Evolutionary conservation across 2,888 invertebrate genomes (phyloP), one percentile per base, ranked within the genome.

Genomic region (Phaonia tiefii): DNA sequence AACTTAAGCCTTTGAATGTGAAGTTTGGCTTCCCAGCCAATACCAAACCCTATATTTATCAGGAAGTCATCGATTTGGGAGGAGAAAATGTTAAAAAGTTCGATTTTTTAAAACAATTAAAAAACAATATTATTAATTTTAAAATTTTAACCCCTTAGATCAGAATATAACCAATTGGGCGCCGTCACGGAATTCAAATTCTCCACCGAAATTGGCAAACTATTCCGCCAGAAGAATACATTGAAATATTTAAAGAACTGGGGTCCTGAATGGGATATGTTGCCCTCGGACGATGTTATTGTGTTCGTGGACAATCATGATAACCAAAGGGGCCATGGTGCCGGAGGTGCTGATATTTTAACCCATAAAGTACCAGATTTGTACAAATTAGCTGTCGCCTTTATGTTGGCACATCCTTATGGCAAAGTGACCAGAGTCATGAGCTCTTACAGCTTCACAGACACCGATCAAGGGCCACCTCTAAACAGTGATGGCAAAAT

Each of bases 341-440:
- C 66, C 67, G 17, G 92, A 94, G 0, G 93, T 93, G 0, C 95
- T 95, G 58, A 79, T 26, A 10, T 70, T 67, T n/a, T 76, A 65
- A 0, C 89, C 56, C n/a, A 67, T 11, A 95, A 95, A 85, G 87
- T 90, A 2, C 26, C 94, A 0, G 93, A 92, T 84, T 90, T 91
- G 5, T 96, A 96, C 89, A 95, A 93, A 89, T 93, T 92, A 91
- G 97, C 97, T 0, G 93, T 93, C 5, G 95, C 95, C 0, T 97
- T 97, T 89, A 96, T 95, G 94, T 91, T 98, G 88, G 96, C 97
- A 0, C 95, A 95, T 92, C 94, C 95, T 0, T 96, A 96, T 85
- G 96, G 95, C 0, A 63, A 63, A 46, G 91, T 93, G 71, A 94
- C 96, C 0, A 92, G 95, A 69, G 90, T 97, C 65, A 96, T 98